Evolutionary conservation across 2,888 invertebrate genomes (phyloP), one percentile per base, ranked within the genome.

Genomic region (Vesta saturnalis): DNA sequence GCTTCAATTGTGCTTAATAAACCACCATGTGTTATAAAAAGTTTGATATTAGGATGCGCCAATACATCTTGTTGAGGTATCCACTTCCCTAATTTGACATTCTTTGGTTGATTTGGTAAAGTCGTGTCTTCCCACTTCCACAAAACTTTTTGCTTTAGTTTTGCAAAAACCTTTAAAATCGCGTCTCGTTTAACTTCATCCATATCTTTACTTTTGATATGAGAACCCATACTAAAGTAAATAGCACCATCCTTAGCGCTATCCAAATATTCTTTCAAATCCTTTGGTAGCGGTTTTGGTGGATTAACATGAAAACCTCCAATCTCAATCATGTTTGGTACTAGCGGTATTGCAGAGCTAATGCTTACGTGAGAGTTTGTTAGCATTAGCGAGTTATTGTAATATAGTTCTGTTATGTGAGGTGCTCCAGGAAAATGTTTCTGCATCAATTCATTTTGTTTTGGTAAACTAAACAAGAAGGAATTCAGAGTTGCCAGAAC

Each of bases 151-250:
- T 82, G 80, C 49, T 79, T 79, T 58, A 84, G 64, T 55, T 77
- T 75, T 0, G 76, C 72, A 64, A 84, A 82, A 1, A 76, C 80
- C 21, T 70, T 73, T 12, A 82, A 14, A 39, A 83, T 74, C 0
- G 71, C 73, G 14, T 74, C 67, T 12, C 73, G 68, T 30, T 66
- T 76, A 59, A 76, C 72, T 16, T 70, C 67, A 1, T 80, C 76
- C 64, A 83, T 63, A 1, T 74, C 61, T n/a, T 69, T 68, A 23
- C 87, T 87, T 62, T 85, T 83, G 0, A 89, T 83, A 70, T 88
- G 86, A 0, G 89, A 87, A 1, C 90, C 90, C 76, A 90, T 86
- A 72, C 86, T 88, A 69, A 89, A 85, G 69, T 87, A 87, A 0
- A 89, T 82, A 0, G 85, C 87, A 0, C 89, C 89, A 57, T 87